These are phyloP conservation scores for Diarsia mendica DNA, from an alignment of 2,888 invertebrate genomes.

Conservation along the genomic window DNA sequence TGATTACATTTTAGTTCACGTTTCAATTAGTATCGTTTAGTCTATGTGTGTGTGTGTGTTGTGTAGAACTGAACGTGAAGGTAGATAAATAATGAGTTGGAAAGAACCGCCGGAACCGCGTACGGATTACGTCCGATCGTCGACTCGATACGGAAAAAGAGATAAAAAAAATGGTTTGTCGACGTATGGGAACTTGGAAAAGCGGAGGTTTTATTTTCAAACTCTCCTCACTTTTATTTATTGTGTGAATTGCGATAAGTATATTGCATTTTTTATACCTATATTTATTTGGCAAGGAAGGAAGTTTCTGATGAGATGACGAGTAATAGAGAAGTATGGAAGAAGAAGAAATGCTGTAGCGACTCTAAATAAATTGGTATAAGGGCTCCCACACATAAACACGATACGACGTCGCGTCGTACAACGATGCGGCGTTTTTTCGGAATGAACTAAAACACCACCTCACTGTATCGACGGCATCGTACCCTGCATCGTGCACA, in stretches of 20 bases:
- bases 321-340: too few relatives aligned
- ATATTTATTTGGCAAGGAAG: background rate
- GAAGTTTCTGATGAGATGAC: too few relatives aligned
- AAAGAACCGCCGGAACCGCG: conserved; percentile 35
- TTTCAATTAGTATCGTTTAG: background rate
- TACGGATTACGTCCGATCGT: conserved; percentile 29
- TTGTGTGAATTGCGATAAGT: background rate
- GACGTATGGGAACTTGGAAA: background rate
- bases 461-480: too few relatives aligned
- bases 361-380: too few relatives aligned
- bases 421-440: too few relatives aligned
- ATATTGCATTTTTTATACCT: background rate
- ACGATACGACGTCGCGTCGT: too few relatives aligned
- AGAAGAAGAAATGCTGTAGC: too few relatives aligned
- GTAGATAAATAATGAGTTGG: conserved; percentile 49
- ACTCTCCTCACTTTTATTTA: background rate
- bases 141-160: conserved; percentile 22
- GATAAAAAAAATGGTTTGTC: conserved; percentile 16
- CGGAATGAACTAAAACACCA: too few relatives aligned
- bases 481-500: too few relatives aligned
- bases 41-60: background rate
- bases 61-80: conserved; percentile 10
- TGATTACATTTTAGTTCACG: background rate
- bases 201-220: background rate
- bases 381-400: too few relatives aligned